These are phyloP conservation scores for Dynastes tityus DNA, from an alignment of 2,888 invertebrate genomes.

Conservation along the genomic window DNA sequence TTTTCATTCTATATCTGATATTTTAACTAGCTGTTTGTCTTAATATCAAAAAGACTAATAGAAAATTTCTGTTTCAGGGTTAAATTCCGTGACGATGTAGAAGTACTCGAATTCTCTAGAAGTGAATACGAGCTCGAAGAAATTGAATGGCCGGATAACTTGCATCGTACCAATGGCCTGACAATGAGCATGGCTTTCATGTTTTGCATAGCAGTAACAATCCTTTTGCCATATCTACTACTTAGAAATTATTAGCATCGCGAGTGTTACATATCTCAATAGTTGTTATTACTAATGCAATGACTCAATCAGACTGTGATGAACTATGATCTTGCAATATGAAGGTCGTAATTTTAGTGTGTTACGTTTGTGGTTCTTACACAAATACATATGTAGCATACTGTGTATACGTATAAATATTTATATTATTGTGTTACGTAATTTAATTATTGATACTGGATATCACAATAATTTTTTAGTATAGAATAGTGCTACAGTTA, in stretches of 20 bases:
- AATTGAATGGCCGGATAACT: slow-evolving; percentile 62
- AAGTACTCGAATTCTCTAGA: slow-evolving; percentile 72
- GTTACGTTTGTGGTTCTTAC: slow-evolving; percentile 18
- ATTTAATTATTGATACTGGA: not conserved
- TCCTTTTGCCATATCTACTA: slow-evolving; percentile 72
- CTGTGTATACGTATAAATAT: not conserved
- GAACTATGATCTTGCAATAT: slow-evolving; percentile 36
- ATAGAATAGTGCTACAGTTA: too few relatives aligned
- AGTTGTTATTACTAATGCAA: slow-evolving; percentile 5
- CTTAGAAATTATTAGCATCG: slow-evolving; percentile 63
- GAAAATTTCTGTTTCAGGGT: slow-evolving; percentile 66
- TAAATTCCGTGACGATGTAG: slow-evolving; percentile 74
- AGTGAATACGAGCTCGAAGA: slow-evolving; percentile 70
- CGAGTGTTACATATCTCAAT: not conserved
- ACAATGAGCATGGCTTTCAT: slow-evolving; percentile 72
- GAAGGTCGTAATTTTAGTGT: slow-evolving; percentile 22
- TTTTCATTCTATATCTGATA: too few relatives aligned
- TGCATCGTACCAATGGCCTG: slow-evolving; percentile 65
- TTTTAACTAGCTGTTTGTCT: too few relatives aligned
- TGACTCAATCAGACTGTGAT: slow-evolving; percentile 45
- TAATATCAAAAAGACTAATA: not conserved
- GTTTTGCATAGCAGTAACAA: slow-evolving; percentile 72
- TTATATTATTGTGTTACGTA: not conserved
- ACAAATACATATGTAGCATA: not conserved
- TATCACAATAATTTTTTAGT: too few relatives aligned